Evolutionary conservation across 2,797 vertebrate genomes (phyloP).

Genomic region (Xiphorhynchus erythropygius): DNA sequence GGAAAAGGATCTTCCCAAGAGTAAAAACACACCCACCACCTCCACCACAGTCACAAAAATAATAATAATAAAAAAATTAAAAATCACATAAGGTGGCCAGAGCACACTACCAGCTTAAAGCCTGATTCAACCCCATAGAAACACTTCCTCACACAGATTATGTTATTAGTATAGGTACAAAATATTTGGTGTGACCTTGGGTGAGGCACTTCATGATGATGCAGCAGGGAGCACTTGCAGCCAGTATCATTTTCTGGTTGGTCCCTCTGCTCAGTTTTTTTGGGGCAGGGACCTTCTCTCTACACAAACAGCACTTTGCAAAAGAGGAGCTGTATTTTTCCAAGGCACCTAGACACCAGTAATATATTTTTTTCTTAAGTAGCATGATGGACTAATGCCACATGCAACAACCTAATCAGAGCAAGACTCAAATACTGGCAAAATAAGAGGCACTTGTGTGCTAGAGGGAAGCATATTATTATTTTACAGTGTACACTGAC

Average conservation of each 20-base stretch:
- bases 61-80: no score
- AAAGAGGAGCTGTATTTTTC: neutral
- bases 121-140: neutral
- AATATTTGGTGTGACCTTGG: neutral
- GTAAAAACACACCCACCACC: neutral
- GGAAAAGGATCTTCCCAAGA: neutral
- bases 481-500: conserved; percentile 3
- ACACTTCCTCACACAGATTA: neutral
- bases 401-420: conserved; percentile 16
- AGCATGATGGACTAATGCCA: conserved; percentile 1
- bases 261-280: neutral
- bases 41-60: neutral
- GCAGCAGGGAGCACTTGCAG: neutral
- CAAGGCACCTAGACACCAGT: neutral
- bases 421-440: neutral
- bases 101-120: neutral
- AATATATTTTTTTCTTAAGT: neutral
- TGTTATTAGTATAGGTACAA: neutral
- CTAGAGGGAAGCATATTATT: conserved; percentile 8
- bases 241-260: neutral
- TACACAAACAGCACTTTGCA: neutral
- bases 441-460: conserved; percentile 25
- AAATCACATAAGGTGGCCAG: neutral
- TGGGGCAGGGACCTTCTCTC: neutral
- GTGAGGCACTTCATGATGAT: neutral